phyloP scores from a whole-genome alignment of 2,888 invertebrate genomes.

The Hyles lineata region DNA sequence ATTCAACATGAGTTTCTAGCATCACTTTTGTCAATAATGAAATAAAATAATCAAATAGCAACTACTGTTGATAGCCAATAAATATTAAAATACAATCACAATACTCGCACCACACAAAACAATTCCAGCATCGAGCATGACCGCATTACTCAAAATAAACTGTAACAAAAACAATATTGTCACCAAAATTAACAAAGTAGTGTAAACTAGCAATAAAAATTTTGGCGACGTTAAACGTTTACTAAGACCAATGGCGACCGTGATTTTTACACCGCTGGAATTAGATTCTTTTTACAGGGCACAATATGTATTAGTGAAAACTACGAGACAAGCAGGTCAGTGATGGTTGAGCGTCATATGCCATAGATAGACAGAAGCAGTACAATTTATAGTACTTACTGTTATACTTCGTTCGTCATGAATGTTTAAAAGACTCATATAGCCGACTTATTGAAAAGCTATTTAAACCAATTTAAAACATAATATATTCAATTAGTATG shows the following conservation, averaged over 20 bases:
- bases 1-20: too few species aligned
- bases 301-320: background rate
- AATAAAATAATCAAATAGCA: too few species aligned
- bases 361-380: too few species aligned
- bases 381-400: too few species aligned
- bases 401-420: too few species aligned
- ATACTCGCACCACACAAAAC: background rate
- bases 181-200: conserved; percentile 23
- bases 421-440: too few species aligned
- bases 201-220: conserved; percentile 20
- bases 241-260: conserved; percentile 34
- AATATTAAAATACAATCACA: background rate
- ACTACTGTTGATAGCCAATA: background rate
- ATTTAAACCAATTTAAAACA: too few species aligned
- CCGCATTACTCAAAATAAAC: conserved; percentile 21
- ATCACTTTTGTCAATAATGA: too few species aligned
- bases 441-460: too few species aligned
- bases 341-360: too few species aligned
- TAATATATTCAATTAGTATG: too few species aligned
- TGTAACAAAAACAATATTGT: conserved; percentile 14
- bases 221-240: conserved; percentile 20
- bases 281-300: background rate
- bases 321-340: background rate
- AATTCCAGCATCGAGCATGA: background rate
- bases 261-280: conserved; percentile 28